These are phyloP conservation scores for Adela reaumurella DNA, from an alignment of 2,888 invertebrate species.

Conservation along the genomic window DNA sequence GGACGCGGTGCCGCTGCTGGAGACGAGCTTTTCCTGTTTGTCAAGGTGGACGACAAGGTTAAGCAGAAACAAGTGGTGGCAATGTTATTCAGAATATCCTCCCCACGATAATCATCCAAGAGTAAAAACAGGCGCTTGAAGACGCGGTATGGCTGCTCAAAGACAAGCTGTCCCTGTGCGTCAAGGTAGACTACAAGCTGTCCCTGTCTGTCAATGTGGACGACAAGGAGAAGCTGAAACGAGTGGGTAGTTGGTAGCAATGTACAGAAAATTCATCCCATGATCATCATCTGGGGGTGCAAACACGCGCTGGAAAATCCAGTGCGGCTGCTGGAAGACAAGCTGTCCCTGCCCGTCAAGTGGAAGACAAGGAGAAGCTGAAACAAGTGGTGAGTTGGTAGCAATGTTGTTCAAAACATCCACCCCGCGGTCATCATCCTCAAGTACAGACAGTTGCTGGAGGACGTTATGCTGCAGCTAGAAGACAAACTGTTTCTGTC, in stretches of 20 bases:
- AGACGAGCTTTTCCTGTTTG: slow-evolving; percentile 76
- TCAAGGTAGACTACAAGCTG: no score
- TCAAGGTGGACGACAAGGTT: no score
- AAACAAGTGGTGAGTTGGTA: slow-evolving; percentile 70
- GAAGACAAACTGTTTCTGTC: slow-evolving; percentile 79
- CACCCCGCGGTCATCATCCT: slow-evolving; percentile 97
- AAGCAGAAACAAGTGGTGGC: slow-evolving; percentile 84
- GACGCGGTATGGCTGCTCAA: slow-evolving; percentile 82
- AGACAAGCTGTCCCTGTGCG: slow-evolving; percentile 76
- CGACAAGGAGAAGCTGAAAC: slow-evolving; percentile 76
- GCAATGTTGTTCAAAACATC: slow-evolving; percentile 91
- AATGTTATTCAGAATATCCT: slow-evolving; percentile 91
- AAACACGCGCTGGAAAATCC: slow-evolving; percentile 94
- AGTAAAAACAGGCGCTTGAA: slow-evolving; percentile 92
- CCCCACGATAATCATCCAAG: slow-evolving; percentile 94
- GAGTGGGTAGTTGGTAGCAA: slow-evolving; percentile 67
- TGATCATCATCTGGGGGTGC: slow-evolving; percentile 93
- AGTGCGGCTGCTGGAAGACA: slow-evolving; percentile 72
- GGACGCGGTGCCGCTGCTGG: slow-evolving; percentile 80
- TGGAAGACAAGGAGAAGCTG: slow-evolving; percentile 76
- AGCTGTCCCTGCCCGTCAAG: slow-evolving; percentile 80
- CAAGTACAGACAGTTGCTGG: slow-evolving; percentile 91
- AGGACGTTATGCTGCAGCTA: slow-evolving; percentile 83
- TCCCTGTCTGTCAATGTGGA: slow-evolving; percentile 79
- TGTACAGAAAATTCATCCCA: slow-evolving; percentile 95